Percentiles rank a stretch among this genome's conserved stretches.
Conservation (phyloP, 1,140 invertebrate genomes). For the Andricus grossulariae region DNA sequence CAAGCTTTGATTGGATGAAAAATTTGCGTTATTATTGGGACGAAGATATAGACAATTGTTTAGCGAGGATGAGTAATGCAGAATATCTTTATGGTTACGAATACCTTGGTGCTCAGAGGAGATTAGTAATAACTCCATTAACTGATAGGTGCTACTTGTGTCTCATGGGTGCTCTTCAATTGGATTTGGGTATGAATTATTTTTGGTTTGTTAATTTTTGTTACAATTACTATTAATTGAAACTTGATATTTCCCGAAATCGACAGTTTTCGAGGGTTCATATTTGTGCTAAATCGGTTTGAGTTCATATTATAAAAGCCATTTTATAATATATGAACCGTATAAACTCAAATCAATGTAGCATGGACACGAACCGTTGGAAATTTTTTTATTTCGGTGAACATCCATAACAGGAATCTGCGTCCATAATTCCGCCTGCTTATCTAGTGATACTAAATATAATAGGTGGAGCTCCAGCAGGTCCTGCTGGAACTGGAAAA, state of each 20-base stretch:
- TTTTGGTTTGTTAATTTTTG: constrained; percentile 1
- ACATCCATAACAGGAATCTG: too few species aligned
- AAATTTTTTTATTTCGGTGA: too few species aligned
- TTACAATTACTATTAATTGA: background rate
- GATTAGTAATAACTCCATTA: constrained; percentile 87
- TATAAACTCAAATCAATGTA: too few species aligned
- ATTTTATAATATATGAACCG: too few species aligned
- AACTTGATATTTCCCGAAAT: too few species aligned
- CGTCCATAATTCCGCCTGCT: too few species aligned
- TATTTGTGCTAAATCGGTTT: too few species aligned
- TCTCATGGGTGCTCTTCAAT: constrained; percentile 90
- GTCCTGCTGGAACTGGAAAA: constrained; percentile 95
- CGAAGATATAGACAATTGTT: constrained; percentile 84
- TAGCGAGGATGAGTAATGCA: constrained; percentile 86
- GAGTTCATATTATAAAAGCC: too few species aligned
- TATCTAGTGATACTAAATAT: too few species aligned
- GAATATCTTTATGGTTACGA: constrained; percentile 93
- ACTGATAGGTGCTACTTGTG: constrained; percentile 93
- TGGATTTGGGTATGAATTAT: constrained; percentile 81
- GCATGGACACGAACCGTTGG: too few species aligned
- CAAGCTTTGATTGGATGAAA: constrained; percentile 92
- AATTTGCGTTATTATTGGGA: constrained; percentile 95
- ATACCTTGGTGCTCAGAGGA: constrained; percentile 90
- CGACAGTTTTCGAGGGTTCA: too few species aligned
- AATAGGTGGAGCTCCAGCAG: constrained; percentile 87